Evolutionary conservation across 2,888 invertebrate species (phyloP), one percentile per base, ranked within the genome.

Genomic region (Rhamnusium bicolor): DNA sequence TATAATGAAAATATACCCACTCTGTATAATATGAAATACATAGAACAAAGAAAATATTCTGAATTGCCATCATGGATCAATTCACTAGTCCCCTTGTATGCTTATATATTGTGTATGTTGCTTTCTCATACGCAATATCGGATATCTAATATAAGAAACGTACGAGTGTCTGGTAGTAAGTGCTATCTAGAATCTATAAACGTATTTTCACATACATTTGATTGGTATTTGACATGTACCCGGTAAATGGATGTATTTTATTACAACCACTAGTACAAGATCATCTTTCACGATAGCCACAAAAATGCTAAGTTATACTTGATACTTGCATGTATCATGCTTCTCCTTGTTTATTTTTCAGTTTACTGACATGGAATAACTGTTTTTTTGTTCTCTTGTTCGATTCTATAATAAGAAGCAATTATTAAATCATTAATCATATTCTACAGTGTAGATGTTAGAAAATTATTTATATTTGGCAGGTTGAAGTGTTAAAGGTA

Each of bases 231-330:
- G 82, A 82, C 82, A 75, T 80, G 78, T 72, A 75, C 66, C 77
- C 82, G 82, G 82, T 84, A 82, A 82, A 82, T 81, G 80, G 81
- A 76, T 74, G 79, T 83, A 82, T 81, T 83, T 84, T 84, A 83
- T 84, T 82, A 81, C 82, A 76, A 77, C 78, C 75, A 78, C 76
- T 72, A 66, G 74, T 77, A 78, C 75, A 74, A 72, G 74, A 74
- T 74, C 77, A 77, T 74, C 72, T 77, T 75, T 77, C 73, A 65
- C 69, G 77, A 77, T 77, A 73, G 73, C 73, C 72, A 68, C 61
- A 69, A 76, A 74, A 72, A 79, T 69, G 72, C 73, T 19, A 63
- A 79, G 67, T 76, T 74, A 74, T 72, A 77, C 73, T 60, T 47
- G 75, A 76, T 75, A 79, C 71, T 54, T 63, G 66, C 69, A 70